A percentile compares a stretch with the other conserved stretches of the same genome.
These are phyloP conservation scores for Albula goreensis DNA, from an alignment of 2,113 vertebrate genomes.

Conservation along the genomic window DNA sequence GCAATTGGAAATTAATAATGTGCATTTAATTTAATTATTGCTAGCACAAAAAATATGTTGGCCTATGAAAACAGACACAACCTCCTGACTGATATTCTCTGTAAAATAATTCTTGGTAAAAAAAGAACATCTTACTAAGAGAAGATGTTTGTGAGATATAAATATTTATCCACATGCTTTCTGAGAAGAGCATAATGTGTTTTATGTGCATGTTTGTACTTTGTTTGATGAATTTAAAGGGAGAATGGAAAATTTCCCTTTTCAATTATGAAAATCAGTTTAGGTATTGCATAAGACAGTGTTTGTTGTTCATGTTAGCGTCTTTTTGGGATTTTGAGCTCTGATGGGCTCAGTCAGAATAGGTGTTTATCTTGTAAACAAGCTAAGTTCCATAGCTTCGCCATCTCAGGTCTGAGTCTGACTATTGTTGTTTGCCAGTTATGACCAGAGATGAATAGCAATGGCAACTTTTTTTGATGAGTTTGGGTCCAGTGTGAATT, in stretches of 20 bases:
- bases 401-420: not conserved
- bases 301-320: not conserved
- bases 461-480: not conserved
- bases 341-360: not conserved
- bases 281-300: not conserved
- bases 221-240: not conserved
- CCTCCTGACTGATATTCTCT: not conserved
- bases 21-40: slow-evolving; percentile 33
- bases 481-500: no score
- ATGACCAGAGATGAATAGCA: not conserved
- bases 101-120: not conserved
- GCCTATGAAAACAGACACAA: slow-evolving; percentile 12
- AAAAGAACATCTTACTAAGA: not conserved
- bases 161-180: not conserved
- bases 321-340: not conserved
- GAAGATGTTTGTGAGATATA: not conserved
- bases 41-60: not conserved
- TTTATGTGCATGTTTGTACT: not conserved
- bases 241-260: not conserved
- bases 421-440: not conserved
- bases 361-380: not conserved
- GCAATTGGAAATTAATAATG: slow-evolving; percentile 32
- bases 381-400: not conserved
- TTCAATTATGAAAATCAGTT: not conserved
- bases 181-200: not conserved